These are phyloP conservation scores for Mormoops blainvillei DNA, from an alignment of 2,113 vertebrate species.

Conservation along the genomic window DNA sequence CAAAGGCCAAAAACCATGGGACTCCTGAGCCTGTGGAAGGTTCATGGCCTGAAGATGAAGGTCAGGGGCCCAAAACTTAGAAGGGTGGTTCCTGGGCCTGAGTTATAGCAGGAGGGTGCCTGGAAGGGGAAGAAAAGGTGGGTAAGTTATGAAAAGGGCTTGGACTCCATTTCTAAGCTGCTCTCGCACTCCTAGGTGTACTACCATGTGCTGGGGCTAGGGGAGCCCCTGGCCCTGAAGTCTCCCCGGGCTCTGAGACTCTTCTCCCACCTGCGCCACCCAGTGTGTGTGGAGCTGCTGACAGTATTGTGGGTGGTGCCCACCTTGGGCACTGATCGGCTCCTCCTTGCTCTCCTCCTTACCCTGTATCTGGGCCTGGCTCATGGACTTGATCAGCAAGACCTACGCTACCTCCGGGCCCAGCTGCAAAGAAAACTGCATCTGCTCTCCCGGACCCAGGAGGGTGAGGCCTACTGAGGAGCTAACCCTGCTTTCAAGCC, in stretches of 20 bases:
- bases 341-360: conserved; percentile 85
- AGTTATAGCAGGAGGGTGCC: neutral
- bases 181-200: conserved; percentile 83
- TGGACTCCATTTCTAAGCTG: neutral
- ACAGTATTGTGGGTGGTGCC: conserved; percentile 90
- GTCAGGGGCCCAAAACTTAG: neutral
- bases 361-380: conserved; percentile 85
- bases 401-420: conserved; percentile 85
- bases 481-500: neutral
- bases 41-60: neutral
- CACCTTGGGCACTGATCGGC: conserved; percentile 85
- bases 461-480: conserved; percentile 36
- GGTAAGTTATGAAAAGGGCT: neutral
- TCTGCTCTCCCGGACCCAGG: conserved; percentile 75
- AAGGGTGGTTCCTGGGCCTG: neutral
- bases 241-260: conserved; percentile 83
- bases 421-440: conserved; percentile 86
- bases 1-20: neutral
- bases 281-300: conserved; percentile 88
- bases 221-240: conserved; percentile 87
- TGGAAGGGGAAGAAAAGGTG: neutral
- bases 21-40: neutral
- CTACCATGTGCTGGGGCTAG: conserved; percentile 86
- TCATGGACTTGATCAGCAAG: conserved; percentile 89
- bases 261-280: conserved; percentile 89